phyloP scores from a whole-genome alignment of 2,797 vertebrate genomes.

The Diplodus puntazzo region DNA sequence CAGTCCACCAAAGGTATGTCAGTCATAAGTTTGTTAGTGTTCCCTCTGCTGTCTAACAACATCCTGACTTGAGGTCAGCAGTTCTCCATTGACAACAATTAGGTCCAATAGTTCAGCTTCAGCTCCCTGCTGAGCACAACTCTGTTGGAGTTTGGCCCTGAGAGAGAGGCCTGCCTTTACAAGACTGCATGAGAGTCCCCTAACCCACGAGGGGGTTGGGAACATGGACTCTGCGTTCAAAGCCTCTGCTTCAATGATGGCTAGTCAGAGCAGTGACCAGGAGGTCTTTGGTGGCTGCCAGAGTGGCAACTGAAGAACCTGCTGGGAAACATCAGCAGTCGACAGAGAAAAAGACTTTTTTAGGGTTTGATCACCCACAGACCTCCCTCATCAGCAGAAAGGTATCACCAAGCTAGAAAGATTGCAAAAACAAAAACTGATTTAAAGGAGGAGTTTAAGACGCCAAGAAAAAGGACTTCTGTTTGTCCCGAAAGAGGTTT shows the following conservation, averaged over 20 bases:
- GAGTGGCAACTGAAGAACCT: background rate
- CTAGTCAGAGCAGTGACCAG: background rate
- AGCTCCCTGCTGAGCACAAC: background rate
- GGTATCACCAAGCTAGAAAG: background rate
- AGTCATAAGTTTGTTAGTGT: conserved; percentile 14
- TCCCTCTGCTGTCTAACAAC: background rate
- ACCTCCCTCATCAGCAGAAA: background rate
- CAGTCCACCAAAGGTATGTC: background rate
- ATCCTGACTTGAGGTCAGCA: background rate
- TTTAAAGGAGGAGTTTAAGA: background rate
- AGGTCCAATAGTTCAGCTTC: background rate
- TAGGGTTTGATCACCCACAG: background rate
- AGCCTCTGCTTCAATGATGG: background rate
- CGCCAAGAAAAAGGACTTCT: background rate
- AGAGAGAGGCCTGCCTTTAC: background rate
- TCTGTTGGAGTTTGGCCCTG: conserved; percentile 2
- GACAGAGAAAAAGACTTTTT: background rate
- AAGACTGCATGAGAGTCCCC: too few species aligned
- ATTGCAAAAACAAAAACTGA: background rate
- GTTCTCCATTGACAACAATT: conserved; percentile 12
- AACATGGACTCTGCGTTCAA: conserved; percentile 5
- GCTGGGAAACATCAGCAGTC: background rate
- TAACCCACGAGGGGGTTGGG: background rate
- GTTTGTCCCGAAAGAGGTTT: background rate
- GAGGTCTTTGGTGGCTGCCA: background rate